A percentile compares a stretch with the other conserved stretches of the same genome.
Evolutionary conservation across 2,113 vertebrate genomes (phyloP).

Genomic region (Platichthys stellatus): DNA sequence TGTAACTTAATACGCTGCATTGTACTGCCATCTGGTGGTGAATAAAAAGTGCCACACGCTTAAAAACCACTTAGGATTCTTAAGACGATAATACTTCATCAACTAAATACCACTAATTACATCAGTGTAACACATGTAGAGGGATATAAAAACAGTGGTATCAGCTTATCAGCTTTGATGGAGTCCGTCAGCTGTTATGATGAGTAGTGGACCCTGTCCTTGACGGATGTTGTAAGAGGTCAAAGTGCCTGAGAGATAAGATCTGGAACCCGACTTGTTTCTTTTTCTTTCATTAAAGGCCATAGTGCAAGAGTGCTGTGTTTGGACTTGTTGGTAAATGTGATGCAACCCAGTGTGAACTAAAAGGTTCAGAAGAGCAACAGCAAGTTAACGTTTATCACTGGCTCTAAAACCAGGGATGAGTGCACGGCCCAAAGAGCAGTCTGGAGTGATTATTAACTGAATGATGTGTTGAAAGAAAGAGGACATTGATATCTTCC

Average conservation of each 20-base stretch:
- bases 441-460: background rate
- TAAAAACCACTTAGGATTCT: background rate
- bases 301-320: slow-evolving; percentile 43
- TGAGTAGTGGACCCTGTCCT: slow-evolving; percentile 7
- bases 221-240: slow-evolving; percentile 46
- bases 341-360: slow-evolving; percentile 46
- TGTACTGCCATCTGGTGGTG: slow-evolving; percentile 67
- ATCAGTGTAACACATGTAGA: background rate
- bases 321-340: slow-evolving; percentile 49
- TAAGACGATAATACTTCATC: background rate
- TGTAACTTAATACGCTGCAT: slow-evolving; percentile 17
- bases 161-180: background rate
- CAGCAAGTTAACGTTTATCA: background rate
- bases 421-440: background rate
- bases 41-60: background rate
- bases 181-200: background rate
- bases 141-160: background rate
- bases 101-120: background rate
- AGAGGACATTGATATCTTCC: background rate
- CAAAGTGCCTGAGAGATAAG: slow-evolving; percentile 69
- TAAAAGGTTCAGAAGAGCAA: background rate
- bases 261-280: slow-evolving; percentile 39
- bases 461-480: background rate
- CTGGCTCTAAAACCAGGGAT: background rate
- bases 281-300: slow-evolving; percentile 23